Base-by-base conservation (phyloP, 2,797 vertebrate species). In the Coregonus ussuriensis region DNA sequence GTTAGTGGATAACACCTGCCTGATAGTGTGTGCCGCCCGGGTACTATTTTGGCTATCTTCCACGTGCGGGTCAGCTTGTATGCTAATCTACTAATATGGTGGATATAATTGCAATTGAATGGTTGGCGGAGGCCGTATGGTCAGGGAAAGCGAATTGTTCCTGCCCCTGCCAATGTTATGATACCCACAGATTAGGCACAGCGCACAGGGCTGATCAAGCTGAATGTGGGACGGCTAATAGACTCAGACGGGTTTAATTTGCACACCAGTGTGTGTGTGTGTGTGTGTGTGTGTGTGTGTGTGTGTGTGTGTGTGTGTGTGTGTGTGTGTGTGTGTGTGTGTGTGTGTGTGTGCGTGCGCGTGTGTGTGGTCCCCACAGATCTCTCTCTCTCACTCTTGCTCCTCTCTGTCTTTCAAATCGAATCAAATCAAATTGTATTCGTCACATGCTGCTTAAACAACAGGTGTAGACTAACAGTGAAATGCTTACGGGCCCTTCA, bases 41-140 rank as follows among this genome's bases (percentile, higher is more conserved):
- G 77, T 81, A 81, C 73, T 83, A 35, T 18, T 79, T 85, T 93
- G 91, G 90, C 91, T 91, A 78, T 0, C 73, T 79, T 89, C 86
- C 90, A 91, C 11, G 0, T 52, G 53, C 80, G 83, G 92, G 91
- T 93, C 91, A 92, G 90, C 88, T 86, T 92, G 90, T 90, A 89
- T 92, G 91, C 89, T 93, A 94, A 94, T 93, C 90, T 90, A 87
- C 88, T 92, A 92, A 93, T 93, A 91, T 87, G 89, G 85, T 91
- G 90, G 91, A 90, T 92, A 91, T 93, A 92, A 93, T 92, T 92
- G 89, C 87, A 82, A 93, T 89, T 93, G 90, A 93, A 92, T 87
- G 84, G 88, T 92, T 74, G 87, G 84, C 71, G 18, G 89, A 79
- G 59, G 47, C 71, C 41, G 75, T 68, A 81, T 79, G 83, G 88